Evolutionary conservation across 1,140 invertebrate species (phyloP).

Genomic region (Helicorthomorpha holstii): DNA sequence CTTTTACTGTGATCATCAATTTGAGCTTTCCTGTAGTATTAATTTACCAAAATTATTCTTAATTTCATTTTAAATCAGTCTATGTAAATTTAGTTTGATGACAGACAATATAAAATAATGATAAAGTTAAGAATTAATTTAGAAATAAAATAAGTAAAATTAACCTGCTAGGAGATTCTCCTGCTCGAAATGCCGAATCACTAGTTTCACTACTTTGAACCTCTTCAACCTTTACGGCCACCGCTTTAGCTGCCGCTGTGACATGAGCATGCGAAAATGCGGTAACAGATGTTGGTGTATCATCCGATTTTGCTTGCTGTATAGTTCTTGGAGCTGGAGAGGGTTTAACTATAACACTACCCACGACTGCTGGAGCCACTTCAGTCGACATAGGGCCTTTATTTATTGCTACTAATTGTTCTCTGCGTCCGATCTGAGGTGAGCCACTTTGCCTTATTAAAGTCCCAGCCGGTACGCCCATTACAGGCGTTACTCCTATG

Average conservation of each 20-base stretch:
- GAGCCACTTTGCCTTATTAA: neutral
- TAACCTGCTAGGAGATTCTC: conserved; percentile 2
- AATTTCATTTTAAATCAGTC: too few relatives aligned
- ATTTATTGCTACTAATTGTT: neutral
- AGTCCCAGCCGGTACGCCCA: neutral
- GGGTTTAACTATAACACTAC: neutral
- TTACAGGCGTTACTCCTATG: neutral
- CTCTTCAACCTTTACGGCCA: neutral
- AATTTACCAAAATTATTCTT: too few relatives aligned
- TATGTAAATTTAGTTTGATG: too few relatives aligned
- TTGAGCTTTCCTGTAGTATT: too few relatives aligned
- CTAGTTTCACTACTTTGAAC: conserved; percentile 5
- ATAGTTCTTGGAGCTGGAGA: neutral
- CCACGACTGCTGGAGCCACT: conserved; percentile 8
- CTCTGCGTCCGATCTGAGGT: neutral
- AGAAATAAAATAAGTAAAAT: neutral
- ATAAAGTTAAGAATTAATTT: neutral
- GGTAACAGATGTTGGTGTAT: neutral
- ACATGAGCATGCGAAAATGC: neutral
- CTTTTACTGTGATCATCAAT: too few relatives aligned
- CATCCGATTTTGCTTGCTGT: neutral
- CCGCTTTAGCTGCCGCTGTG: neutral
- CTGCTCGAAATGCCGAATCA: neutral
- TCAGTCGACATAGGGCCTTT: conserved; percentile 8
- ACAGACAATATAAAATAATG: neutral